Conservation (phyloP, 2,113 vertebrate species). For the Toxostoma redivivum region DNA sequence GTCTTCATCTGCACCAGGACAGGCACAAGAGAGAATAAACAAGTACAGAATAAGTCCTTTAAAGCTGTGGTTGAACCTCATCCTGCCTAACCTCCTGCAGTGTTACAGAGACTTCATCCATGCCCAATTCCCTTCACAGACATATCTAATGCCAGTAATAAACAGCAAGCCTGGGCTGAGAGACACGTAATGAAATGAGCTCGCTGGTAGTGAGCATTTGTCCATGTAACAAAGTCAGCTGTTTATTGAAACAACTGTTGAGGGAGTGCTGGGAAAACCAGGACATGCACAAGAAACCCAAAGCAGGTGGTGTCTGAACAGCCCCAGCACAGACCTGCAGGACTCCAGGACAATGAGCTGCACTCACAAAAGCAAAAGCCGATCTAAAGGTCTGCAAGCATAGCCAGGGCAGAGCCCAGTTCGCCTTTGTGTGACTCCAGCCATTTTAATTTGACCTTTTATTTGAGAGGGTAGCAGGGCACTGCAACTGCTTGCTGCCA, state of each 20-base stretch:
- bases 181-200: background rate
- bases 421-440: background rate
- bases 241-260: background rate
- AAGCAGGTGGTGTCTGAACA: background rate
- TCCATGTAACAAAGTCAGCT: background rate
- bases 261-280: background rate
- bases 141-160: background rate
- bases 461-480: background rate
- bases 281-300: rapidly evolving
- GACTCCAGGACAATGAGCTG: background rate
- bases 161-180: background rate
- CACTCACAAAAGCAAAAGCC: background rate
- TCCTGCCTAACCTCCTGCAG: background rate
- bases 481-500: background rate
- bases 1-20: background rate
- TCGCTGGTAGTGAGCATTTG: background rate
- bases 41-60: background rate
- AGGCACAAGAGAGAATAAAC: background rate
- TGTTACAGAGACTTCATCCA: background rate
- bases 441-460: background rate
- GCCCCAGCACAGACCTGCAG: background rate
- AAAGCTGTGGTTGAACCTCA: background rate
- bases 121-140: background rate
- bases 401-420: background rate
- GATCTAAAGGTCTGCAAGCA: background rate